These are phyloP conservation scores for Varanus komodoensis DNA, from an alignment of 2,113 vertebrate genomes.

Conservation along the genomic window DNA sequence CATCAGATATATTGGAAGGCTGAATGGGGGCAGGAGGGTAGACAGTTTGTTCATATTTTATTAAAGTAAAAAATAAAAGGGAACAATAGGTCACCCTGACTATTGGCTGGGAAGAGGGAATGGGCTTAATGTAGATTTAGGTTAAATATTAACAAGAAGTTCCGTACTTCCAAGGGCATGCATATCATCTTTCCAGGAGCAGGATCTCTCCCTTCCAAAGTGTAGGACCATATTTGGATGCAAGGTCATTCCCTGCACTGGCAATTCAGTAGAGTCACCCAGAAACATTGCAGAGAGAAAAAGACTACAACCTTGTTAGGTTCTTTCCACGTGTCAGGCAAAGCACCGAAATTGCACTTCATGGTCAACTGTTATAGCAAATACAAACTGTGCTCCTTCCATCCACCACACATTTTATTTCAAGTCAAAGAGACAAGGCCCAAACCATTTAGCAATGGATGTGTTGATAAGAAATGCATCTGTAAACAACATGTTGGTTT, in stretches of 20 bases:
- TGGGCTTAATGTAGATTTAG: background rate
- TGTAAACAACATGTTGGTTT: background rate
- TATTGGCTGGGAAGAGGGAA: background rate
- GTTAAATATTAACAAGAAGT: background rate
- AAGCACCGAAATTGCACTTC: background rate
- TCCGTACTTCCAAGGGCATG: background rate
- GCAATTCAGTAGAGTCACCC: background rate
- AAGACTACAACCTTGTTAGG: background rate
- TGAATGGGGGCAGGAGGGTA: background rate
- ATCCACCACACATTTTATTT: conserved; percentile 4
- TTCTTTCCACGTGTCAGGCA: background rate
- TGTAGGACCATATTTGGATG: background rate
- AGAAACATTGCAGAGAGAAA: background rate
- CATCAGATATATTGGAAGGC: background rate
- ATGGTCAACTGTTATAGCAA: background rate
- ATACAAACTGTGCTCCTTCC: background rate
- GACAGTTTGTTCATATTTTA: background rate
- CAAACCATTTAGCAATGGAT: background rate
- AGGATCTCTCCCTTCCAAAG: background rate
- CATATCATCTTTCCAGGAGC: background rate
- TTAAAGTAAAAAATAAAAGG: background rate
- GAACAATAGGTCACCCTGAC: background rate
- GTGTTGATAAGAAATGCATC: background rate
- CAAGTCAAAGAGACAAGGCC: background rate
- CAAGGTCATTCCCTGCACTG: background rate